Evolutionary conservation across 2,113 vertebrate genomes (phyloP).

Genomic region (Lucifuga dentata): DNA sequence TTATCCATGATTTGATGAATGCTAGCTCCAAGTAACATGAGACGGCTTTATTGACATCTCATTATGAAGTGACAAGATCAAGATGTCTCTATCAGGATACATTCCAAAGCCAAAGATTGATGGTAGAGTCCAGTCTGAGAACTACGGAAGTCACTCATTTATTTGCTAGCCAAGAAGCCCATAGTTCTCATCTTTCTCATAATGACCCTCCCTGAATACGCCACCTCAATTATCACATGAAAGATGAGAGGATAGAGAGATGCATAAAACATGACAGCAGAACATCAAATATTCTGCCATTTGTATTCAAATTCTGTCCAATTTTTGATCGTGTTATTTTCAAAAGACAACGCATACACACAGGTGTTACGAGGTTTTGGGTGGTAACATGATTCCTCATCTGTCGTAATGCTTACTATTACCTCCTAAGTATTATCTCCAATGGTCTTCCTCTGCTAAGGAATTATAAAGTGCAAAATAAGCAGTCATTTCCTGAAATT

Average conservation of each 20-base stretch:
- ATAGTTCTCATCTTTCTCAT: constrained; percentile 58
- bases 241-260: constrained; percentile 44
- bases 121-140: constrained; percentile 32
- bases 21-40: not conserved
- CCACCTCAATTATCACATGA: constrained; percentile 62
- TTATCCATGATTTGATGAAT: not conserved
- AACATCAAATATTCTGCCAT: constrained; percentile 7
- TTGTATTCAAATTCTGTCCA: constrained; percentile 15
- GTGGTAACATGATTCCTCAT: constrained; percentile 7
- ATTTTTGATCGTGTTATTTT: constrained; percentile 20
- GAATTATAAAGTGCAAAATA: constrained; percentile 13
- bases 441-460: constrained; percentile 2
- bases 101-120: constrained; percentile 16
- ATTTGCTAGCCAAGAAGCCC: constrained; percentile 54
- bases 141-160: constrained; percentile 28
- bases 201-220: constrained; percentile 55
- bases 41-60: constrained; percentile 1
- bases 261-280: constrained; percentile 25
- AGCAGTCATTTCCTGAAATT: constrained; percentile 22
- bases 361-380: not conserved
- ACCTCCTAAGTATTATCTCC: not conserved
- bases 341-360: not conserved
- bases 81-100: constrained; percentile 17
- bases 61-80: constrained; percentile 20
- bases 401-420: constrained; percentile 8